Evolutionary conservation across 2,113 vertebrate species (phyloP).

Genomic region (Macquaria australasica): DNA sequence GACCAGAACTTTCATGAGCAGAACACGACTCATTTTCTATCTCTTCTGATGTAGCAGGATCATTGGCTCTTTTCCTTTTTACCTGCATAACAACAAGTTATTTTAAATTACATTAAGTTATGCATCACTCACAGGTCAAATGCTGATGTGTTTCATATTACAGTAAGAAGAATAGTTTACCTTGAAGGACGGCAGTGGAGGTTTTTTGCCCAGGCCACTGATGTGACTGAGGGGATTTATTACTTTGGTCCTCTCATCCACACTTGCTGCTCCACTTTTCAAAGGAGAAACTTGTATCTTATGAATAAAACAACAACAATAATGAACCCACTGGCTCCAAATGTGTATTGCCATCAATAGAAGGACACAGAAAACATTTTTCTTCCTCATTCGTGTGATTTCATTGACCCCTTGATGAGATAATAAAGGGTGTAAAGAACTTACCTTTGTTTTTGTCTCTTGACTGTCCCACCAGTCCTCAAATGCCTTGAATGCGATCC

Average conservation of each 20-base stretch:
- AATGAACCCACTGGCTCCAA: neutral
- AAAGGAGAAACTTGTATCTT: slow-evolving; percentile 88
- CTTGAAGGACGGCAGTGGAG: slow-evolving; percentile 95
- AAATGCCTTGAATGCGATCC: slow-evolving; percentile 93
- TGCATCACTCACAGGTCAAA: slow-evolving; percentile 12
- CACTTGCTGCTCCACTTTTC: slow-evolving; percentile 87
- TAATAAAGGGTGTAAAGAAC: slow-evolving; percentile 5
- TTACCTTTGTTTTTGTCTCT: slow-evolving; percentile 91
- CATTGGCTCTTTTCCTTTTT: slow-evolving; percentile 90
- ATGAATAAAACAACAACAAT: neutral
- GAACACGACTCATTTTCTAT: slow-evolving; percentile 84
- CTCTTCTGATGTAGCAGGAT: slow-evolving; percentile 83
- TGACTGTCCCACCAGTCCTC: slow-evolving; percentile 97
- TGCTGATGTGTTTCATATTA: neutral
- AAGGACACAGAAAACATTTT: neutral
- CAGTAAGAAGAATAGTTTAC: slow-evolving; percentile 66
- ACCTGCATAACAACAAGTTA: slow-evolving; percentile 79
- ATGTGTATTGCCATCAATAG: neutral
- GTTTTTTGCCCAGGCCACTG: slow-evolving; percentile 86
- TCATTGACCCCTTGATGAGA: neutral
- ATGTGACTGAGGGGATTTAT: slow-evolving; percentile 86
- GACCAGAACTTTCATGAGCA: slow-evolving; percentile 73
- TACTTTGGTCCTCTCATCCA: slow-evolving; percentile 85
- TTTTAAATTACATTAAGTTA: neutral
- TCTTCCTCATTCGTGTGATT: neutral